Conservation (phyloP, 2,113 vertebrate genomes). For the Bombycilla garrulus region DNA sequence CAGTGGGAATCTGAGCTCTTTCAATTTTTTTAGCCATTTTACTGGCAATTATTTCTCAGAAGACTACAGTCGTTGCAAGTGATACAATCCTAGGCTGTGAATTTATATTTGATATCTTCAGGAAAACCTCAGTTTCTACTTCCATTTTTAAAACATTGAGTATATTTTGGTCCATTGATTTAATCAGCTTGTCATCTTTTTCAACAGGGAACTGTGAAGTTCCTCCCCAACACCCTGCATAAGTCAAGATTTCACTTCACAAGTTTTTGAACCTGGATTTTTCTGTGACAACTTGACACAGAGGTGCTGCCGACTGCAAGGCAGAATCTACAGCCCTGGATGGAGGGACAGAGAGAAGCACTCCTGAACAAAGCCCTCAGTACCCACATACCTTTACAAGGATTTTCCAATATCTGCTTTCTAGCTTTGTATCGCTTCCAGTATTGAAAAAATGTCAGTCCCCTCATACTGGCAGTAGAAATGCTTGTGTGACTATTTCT, state of each 20-base stretch:
- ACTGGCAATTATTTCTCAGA: background rate
- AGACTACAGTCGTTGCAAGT: background rate
- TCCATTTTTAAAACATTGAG: background rate
- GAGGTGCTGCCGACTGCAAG: background rate
- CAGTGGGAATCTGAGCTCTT: background rate
- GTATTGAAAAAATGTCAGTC: background rate
- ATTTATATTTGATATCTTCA: background rate
- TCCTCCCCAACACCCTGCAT: background rate
- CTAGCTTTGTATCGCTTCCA: background rate
- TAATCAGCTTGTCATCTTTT: background rate
- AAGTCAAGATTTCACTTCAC: background rate
- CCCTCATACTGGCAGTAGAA: background rate
- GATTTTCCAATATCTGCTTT: background rate
- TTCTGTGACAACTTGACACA: background rate
- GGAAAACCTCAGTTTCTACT: background rate
- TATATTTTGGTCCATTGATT: background rate
- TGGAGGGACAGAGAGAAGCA: background rate
- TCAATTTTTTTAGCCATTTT: background rate
- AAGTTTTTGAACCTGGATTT: background rate
- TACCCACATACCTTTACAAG: background rate
- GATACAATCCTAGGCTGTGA: background rate
- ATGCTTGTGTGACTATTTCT: background rate
- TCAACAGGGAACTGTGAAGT: background rate
- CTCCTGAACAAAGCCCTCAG: background rate
- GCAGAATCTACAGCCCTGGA: background rate